Evolutionary conservation across 2,888 invertebrate genomes (phyloP).

Genomic region (Sarcophaga rosellei): DNA sequence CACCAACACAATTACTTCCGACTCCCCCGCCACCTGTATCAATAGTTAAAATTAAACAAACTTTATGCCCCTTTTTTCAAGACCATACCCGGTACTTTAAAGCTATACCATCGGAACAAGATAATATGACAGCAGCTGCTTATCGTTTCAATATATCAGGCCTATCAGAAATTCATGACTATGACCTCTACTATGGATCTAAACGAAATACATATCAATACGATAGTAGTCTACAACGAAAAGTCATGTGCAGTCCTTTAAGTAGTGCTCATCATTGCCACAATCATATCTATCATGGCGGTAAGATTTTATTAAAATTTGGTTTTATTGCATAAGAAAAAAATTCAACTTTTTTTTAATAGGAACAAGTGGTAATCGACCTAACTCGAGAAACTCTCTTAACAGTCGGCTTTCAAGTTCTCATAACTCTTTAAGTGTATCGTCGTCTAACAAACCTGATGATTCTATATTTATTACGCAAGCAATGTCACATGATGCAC

Average conservation of each 20-base stretch:
- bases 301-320: conserved; percentile 59
- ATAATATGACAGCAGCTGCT: conserved; percentile 77
- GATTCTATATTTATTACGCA: conserved; percentile 94
- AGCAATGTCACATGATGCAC: conserved; percentile 92
- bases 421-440: conserved; percentile 89
- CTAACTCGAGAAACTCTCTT: conserved; percentile 89
- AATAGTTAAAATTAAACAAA: conserved; percentile 75
- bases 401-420: conserved; percentile 91
- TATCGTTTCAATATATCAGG: conserved; percentile 77
- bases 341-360: background rate
- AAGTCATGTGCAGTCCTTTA: conserved; percentile 79
- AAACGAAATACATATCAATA: conserved; percentile 73
- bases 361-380: conserved; percentile 82
- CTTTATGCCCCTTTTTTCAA: conserved; percentile 79
- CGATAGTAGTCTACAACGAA: conserved; percentile 74
- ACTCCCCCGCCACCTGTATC: conserved; percentile 77
- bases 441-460: conserved; percentile 88
- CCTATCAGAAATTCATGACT: conserved; percentile 80
- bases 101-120: conserved; percentile 79
- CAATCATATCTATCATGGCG: conserved; percentile 74
- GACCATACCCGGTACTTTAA: conserved; percentile 79
- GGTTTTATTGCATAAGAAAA: background rate
- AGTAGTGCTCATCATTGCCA: conserved; percentile 78
- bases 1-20: conserved; percentile 73
- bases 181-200: conserved; percentile 79